Percentiles rank a stretch among this genome's conserved stretches.
These are phyloP conservation scores for Laterallus jamaicensis DNA, from an alignment of 2,113 vertebrate species.

Conservation along the genomic window DNA sequence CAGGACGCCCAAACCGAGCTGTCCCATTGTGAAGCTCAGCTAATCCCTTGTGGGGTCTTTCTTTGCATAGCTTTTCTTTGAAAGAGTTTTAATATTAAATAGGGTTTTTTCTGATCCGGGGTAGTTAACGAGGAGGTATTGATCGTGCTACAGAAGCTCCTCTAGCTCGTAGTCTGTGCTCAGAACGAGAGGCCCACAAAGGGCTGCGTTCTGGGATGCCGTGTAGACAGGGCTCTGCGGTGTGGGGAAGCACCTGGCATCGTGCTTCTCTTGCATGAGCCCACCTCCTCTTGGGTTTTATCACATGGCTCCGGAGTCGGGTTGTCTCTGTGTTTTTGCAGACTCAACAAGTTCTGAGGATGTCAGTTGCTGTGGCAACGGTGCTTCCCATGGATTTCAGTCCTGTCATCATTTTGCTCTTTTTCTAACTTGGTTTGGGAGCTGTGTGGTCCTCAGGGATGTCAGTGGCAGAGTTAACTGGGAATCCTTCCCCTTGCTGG, in stretches of 20 bases:
- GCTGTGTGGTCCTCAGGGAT: background rate
- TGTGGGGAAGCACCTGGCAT: background rate
- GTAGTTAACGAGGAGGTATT: background rate
- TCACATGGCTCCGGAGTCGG: no score
- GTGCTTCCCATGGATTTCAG: background rate
- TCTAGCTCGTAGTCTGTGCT: background rate
- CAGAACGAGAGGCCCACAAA: background rate
- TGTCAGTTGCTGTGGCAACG: slow-evolving; percentile 23
- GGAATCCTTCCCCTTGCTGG: background rate
- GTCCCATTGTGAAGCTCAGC: background rate
- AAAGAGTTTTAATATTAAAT: background rate
- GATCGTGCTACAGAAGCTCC: background rate
- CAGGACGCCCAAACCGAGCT: background rate
- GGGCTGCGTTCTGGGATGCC: background rate
- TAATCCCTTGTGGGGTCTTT: background rate
- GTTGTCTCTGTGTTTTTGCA: no score
- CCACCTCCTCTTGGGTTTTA: background rate
- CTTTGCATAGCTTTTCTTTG: background rate
- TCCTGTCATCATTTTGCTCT: background rate
- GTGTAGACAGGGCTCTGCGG: background rate
- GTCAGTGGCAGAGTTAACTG: background rate
- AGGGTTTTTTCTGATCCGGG: background rate
- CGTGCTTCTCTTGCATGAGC: background rate
- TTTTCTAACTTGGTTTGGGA: background rate
- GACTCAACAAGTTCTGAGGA: background rate